Evolutionary conservation across 2,888 invertebrate species (phyloP), one percentile per base, ranked within the genome.

Genomic region (Sarcophaga subvicina): DNA sequence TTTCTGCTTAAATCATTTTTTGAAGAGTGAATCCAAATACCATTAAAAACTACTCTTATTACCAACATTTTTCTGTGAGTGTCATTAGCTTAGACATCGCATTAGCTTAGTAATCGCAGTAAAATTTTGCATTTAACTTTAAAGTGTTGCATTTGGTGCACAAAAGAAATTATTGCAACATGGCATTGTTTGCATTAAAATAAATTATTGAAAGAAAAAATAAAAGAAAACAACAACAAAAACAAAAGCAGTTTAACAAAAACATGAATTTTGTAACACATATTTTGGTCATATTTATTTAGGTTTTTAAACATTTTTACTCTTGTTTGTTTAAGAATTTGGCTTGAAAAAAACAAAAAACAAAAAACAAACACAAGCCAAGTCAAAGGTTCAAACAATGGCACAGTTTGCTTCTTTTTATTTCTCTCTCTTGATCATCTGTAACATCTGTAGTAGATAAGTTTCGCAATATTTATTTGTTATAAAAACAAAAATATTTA

Each of bases 151-250:
- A 80, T 72, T 76, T 83, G 66, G 63, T 80, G 80, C 67, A 86
- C 80, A 83, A 80, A 86, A 83, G 86, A 86, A 86, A 86, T 83
- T 86, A 80, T 86, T 86, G 86, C 86, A 86, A 80, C 83, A 86
- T 80, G 54, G 60, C 60, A 63, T 80, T 83, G 76, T 86, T 80
- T 86, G 76, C 79, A 86, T 83, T 80, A 72, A 86, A 83, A 82
- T 75, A 78, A 82, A 83, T 67, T 62, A 81, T 85, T 22, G 1
- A 22, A 22, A 78, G 71, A 82, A 79, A 79, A 69, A 69, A 6
- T 37, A 6, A 6, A 37, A 79, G 73, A 78, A 78, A 20, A n/a
- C 47, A 62, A 64, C 12, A 72, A 73, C 20, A 27, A 66, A 67
- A 17, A 54, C 17, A 71, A 66, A 45, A 67, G 79, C 79, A 54